phyloP scores from a whole-genome alignment of 2,113 vertebrate genomes.

The Osmerus mordax region DNA sequence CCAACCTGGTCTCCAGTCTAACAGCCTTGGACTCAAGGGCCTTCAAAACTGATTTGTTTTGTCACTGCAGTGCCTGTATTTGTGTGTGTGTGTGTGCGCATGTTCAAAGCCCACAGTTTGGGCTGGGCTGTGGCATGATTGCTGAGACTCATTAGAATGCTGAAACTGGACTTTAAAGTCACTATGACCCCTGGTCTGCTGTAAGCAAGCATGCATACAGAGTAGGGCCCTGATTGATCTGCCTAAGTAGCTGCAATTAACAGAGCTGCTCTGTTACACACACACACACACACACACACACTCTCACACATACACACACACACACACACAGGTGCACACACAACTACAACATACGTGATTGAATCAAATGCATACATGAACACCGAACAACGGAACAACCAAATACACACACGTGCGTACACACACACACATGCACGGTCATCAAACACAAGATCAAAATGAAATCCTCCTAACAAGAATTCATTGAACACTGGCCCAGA shows the following conservation, averaged over 20 bases:
- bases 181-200: constrained; percentile 62
- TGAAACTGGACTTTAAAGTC: constrained; percentile 72
- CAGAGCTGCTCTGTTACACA: constrained; percentile 30
- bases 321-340: constrained; percentile 3
- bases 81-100: constrained; percentile 1
- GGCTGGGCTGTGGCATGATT: constrained; percentile 45
- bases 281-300: constrained; percentile 8
- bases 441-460: constrained; percentile 30
- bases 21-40: constrained; percentile 40
- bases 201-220: constrained; percentile 61
- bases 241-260: constrained; percentile 70
- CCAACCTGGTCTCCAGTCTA: constrained; percentile 26
- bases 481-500: constrained; percentile 22
- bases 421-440: constrained; percentile 8
- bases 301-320: constrained; percentile 5
- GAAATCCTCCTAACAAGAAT: constrained; percentile 5
- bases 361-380: not conserved
- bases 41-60: constrained; percentile 59
- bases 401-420: constrained; percentile 11
- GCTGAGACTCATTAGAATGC: constrained; percentile 69
- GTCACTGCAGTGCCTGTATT: constrained; percentile 27
- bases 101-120: constrained; percentile 26
- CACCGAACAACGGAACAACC: not conserved
- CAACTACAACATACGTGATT: not conserved
- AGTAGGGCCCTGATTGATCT: constrained; percentile 70